These are phyloP conservation scores for Lasioglossum calceatum DNA, from an alignment of 2,888 invertebrate species.

Conservation along the genomic window DNA sequence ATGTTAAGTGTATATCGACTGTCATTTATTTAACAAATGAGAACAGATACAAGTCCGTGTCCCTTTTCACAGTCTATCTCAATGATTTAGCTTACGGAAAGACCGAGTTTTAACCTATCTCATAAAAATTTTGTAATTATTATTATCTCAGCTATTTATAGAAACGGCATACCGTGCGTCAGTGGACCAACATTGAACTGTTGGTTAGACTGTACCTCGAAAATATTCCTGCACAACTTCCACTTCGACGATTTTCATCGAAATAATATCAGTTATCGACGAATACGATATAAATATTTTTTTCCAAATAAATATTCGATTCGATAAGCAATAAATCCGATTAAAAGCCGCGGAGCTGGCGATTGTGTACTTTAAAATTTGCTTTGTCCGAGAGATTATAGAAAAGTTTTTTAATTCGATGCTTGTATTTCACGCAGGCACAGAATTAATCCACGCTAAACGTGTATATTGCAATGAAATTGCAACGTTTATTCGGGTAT, in stretches of 20 bases:
- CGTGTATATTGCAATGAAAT: neutral
- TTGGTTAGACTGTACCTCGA: neutral
- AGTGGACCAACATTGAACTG: neutral
- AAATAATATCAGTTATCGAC: neutral
- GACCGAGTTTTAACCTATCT: too few species aligned
- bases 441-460: conserved; percentile 2
- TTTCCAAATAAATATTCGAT: neutral
- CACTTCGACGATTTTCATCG: neutral
- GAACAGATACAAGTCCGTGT: too few species aligned
- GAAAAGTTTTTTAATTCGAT: neutral
- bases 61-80: too few species aligned
- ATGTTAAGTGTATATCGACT: too few species aligned
- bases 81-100: too few species aligned
- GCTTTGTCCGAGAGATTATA: neutral
- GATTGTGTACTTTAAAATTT: neutral
- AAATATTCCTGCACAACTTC: neutral
- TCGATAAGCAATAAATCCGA: neutral
- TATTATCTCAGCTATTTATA: too few species aligned
- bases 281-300: neutral
- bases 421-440: neutral
- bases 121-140: too few species aligned
- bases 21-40: too few species aligned
- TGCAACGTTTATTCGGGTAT: neutral
- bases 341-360: too few species aligned
- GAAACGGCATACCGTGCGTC: too few species aligned